phyloP scores from a whole-genome alignment of 2,888 invertebrate species.

The Drosophila dives region DNA sequence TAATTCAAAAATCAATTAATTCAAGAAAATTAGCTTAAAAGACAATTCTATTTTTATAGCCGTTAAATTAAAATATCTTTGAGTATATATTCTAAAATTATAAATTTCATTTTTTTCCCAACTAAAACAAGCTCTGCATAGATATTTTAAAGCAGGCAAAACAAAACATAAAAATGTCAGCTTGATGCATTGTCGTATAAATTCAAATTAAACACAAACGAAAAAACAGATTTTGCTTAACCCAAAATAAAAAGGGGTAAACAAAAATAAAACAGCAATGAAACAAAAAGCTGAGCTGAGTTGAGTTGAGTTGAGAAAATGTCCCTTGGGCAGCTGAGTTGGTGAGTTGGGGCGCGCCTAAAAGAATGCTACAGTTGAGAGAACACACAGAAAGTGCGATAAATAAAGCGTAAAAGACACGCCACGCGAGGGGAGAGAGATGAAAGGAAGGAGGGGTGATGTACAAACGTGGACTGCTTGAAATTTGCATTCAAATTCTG shows the following conservation, averaged over 20 bases:
- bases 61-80: background rate
- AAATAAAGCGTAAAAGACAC: slow-evolving; percentile 51
- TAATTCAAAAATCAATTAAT: background rate
- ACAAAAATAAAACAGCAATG: slow-evolving; percentile 18
- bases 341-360: slow-evolving; percentile 24
- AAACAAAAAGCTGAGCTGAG: slow-evolving; percentile 19
- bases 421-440: background rate
- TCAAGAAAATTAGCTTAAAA: background rate
- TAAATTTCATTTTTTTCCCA: background rate
- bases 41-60: background rate
- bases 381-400: slow-evolving; percentile 47
- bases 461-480: background rate
- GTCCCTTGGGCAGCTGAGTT: slow-evolving; percentile 48
- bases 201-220: slow-evolving; percentile 32
- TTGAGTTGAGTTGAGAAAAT: slow-evolving; percentile 11
- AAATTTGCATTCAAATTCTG: slow-evolving; percentile 51
- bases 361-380: slow-evolving; percentile 47
- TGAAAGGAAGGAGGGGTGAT: background rate
- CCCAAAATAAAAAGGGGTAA: slow-evolving; percentile 29
- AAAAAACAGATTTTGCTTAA: slow-evolving; percentile 25
- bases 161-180: slow-evolving; percentile 1
- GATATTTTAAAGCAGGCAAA: background rate
- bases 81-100: background rate
- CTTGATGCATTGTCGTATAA: slow-evolving; percentile 56
- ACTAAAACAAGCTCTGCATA: slow-evolving; percentile 4